These are phyloP conservation scores for Limosa lapponica DNA, from an alignment of 2,797 vertebrate species.

Conservation along the genomic window DNA sequence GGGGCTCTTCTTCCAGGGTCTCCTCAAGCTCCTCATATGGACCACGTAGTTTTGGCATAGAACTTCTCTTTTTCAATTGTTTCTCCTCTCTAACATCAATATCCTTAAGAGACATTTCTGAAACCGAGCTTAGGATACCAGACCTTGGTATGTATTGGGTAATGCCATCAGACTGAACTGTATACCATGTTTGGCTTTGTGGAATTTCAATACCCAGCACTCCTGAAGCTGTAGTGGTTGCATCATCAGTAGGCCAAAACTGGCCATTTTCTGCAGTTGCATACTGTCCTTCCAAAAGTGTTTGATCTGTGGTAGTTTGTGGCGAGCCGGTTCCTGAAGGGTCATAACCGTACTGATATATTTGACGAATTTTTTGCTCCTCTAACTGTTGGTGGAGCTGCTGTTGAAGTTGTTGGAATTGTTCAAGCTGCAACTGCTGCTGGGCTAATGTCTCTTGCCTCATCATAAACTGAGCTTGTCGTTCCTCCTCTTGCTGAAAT, in stretches of 20 bases:
- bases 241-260: conserved; percentile 93
- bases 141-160: conserved; percentile 80
- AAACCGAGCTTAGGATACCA: conserved; percentile 80
- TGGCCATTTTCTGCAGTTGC: conserved; percentile 86
- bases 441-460: conserved; percentile 95
- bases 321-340: conserved; percentile 78
- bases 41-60: conserved; percentile 79
- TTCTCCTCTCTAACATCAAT: conserved; percentile 86
- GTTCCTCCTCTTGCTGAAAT: conserved; percentile 95
- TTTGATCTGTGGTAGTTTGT: conserved; percentile 85
- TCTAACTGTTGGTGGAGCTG: conserved; percentile 96
- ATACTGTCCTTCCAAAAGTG: conserved; percentile 89
- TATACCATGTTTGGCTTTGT: conserved; percentile 82
- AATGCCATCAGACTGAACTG: conserved; percentile 81
- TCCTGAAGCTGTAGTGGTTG: conserved; percentile 79
- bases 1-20: conserved; percentile 75
- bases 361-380: conserved; percentile 94
- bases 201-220: conserved; percentile 80
- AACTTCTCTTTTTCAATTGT: conserved; percentile 82
- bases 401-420: conserved; percentile 96
- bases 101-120: conserved; percentile 84
- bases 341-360: conserved; percentile 90
- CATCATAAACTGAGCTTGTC: conserved; percentile 95
- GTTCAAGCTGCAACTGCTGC: conserved; percentile 93
- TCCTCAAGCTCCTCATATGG: conserved; percentile 84